A percentile compares a stretch with the other conserved stretches of the same genome.
phyloP scores from a whole-genome alignment of 2,797 vertebrate genomes.

The Malurus splendens region DNA sequence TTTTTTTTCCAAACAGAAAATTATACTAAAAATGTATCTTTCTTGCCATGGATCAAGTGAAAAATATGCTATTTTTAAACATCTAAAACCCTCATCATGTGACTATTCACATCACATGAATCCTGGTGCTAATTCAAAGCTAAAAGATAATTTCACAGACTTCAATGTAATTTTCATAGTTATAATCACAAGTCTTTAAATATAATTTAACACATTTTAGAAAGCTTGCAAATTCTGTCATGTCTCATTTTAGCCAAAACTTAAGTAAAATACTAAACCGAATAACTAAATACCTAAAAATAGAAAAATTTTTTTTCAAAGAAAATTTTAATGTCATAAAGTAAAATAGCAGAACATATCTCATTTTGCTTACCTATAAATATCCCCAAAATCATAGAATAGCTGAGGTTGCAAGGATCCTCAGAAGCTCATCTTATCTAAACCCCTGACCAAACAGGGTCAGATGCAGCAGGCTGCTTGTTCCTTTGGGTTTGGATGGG shows the following conservation, averaged over 20 bases:
- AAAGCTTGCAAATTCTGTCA: slow-evolving; percentile 11
- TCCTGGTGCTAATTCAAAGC: background rate
- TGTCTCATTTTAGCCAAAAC: background rate
- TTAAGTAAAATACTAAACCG: background rate
- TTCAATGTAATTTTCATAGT: slow-evolving; percentile 7
- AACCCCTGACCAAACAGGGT: background rate
- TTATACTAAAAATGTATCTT: background rate
- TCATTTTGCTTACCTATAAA: background rate
- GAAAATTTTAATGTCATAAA: background rate
- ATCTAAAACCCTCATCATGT: background rate
- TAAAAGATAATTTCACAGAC: slow-evolving; percentile 21
- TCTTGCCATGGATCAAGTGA: background rate
- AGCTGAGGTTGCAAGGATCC: background rate
- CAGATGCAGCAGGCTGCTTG: background rate
- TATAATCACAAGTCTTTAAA: slow-evolving; percentile 44
- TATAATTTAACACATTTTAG: slow-evolving; percentile 35
- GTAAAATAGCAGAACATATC: background rate
- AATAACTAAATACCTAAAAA: background rate
- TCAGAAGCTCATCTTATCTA: background rate
- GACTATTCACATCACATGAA: background rate
- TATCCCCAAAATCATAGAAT: background rate
- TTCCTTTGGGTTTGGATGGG: background rate
- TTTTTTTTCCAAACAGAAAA: background rate
- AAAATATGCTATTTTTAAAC: background rate
- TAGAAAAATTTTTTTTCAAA: background rate